Conservation (phyloP, 2,113 vertebrate species). For the Glareola pratincola region DNA sequence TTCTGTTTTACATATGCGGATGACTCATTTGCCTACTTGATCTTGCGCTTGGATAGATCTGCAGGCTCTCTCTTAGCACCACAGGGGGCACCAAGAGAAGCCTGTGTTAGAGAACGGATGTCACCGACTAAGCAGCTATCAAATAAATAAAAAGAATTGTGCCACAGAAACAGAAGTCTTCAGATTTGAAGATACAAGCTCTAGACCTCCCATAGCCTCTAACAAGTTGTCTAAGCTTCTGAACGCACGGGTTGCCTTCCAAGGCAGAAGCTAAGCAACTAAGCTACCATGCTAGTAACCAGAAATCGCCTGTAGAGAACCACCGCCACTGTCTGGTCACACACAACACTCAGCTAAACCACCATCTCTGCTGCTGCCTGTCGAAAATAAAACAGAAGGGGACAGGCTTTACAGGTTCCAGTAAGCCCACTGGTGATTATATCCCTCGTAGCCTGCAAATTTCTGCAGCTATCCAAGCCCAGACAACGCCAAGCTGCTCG, state of each 20-base stretch:
- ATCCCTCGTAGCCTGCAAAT: background rate
- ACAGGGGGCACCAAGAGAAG: fast-evolving
- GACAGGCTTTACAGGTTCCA: background rate
- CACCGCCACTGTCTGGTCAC: background rate
- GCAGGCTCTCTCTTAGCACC: background rate
- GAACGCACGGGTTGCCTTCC: background rate
- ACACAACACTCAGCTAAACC: background rate
- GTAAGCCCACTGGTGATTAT: too few relatives aligned
- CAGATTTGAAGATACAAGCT: background rate
- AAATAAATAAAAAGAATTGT: background rate
- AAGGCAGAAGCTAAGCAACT: background rate
- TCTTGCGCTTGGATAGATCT: background rate
- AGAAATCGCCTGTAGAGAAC: background rate
- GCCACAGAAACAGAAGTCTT: background rate
- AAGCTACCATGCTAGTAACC: background rate
- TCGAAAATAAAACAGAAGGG: background rate
- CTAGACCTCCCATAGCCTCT: background rate
- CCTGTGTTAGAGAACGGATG: background rate
- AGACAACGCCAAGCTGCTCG: background rate
- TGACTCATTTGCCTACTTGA: background rate
- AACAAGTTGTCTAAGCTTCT: background rate
- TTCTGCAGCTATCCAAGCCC: background rate
- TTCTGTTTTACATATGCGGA: background rate
- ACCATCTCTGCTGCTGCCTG: background rate
- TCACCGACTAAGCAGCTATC: background rate